phyloP scores from a whole-genome alignment of 2,797 vertebrate genomes.

The Pterois miles region DNA sequence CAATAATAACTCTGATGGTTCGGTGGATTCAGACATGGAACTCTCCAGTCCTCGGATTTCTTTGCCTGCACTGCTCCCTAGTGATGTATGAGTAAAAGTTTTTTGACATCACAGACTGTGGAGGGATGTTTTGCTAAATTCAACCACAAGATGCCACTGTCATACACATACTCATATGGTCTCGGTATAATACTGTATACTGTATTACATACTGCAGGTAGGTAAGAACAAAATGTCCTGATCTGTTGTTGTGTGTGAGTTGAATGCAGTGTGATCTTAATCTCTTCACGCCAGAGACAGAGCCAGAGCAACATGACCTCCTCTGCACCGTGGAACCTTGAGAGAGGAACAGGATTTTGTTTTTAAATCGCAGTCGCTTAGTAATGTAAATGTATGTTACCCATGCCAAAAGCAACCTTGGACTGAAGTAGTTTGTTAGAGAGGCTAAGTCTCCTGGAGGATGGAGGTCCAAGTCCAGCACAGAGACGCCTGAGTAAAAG shows the following conservation, averaged over 20 bases:
- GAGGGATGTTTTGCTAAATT: neutral
- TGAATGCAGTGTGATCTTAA: no score
- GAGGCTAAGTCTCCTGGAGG: no score
- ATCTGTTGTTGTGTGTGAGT: neutral
- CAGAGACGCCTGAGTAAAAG: no score
- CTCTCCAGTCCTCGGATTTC: neutral
- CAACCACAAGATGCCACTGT: neutral
- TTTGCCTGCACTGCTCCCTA: constrained; percentile 43
- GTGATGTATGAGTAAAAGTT: constrained; percentile 19
- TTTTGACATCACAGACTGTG: neutral
- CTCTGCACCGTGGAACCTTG: no score
- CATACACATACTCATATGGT: neutral
- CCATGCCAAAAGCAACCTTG: no score
- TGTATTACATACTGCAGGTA: neutral
- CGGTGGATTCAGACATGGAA: neutral
- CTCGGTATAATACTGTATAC: neutral
- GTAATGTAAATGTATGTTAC: no score
- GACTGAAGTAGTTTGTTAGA: no score
- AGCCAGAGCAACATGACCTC: no score
- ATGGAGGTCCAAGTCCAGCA: no score
- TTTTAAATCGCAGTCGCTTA: no score
- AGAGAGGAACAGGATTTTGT: no score
- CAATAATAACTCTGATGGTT: neutral
- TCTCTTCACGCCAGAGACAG: no score
- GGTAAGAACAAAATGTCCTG: neutral